Conservation (phyloP, 2,888 invertebrate species). For the Pyralis farinalis region DNA sequence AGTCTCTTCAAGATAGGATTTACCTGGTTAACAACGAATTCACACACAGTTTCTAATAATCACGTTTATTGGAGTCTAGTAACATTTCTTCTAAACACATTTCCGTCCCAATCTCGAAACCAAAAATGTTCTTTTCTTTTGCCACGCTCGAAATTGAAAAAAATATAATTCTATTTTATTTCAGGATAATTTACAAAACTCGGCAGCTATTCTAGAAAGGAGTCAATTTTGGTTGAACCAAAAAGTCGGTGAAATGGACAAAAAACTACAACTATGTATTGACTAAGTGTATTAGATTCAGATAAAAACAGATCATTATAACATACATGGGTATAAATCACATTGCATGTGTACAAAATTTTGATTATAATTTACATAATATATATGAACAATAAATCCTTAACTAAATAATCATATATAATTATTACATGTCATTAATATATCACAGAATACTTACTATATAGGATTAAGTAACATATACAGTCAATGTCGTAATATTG, state of each 20-base stretch:
- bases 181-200: constrained; percentile 42
- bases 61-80: no score
- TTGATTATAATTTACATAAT: constrained; percentile 5
- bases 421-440: constrained; percentile 23
- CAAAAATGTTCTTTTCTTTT: no score
- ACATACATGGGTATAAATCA: constrained; percentile 10
- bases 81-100: no score
- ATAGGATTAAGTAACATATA: constrained; percentile 21
- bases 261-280: constrained; percentile 56
- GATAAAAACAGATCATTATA: constrained; percentile 31
- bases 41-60: no score
- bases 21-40: no score
- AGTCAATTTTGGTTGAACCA: constrained; percentile 52
- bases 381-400: constrained; percentile 13
- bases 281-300: constrained; percentile 48
- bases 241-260: constrained; percentile 52
- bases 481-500: constrained; percentile 24
- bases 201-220: constrained; percentile 45
- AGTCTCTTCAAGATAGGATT: no score
- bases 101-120: no score
- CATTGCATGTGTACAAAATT: constrained; percentile 15
- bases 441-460: constrained; percentile 25
- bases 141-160: no score
- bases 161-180: no score
- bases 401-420: constrained; percentile 13